These are phyloP conservation scores for Peromyscus polionotus DNA, from an alignment of 2,113 vertebrate species.

Conservation along the genomic window DNA sequence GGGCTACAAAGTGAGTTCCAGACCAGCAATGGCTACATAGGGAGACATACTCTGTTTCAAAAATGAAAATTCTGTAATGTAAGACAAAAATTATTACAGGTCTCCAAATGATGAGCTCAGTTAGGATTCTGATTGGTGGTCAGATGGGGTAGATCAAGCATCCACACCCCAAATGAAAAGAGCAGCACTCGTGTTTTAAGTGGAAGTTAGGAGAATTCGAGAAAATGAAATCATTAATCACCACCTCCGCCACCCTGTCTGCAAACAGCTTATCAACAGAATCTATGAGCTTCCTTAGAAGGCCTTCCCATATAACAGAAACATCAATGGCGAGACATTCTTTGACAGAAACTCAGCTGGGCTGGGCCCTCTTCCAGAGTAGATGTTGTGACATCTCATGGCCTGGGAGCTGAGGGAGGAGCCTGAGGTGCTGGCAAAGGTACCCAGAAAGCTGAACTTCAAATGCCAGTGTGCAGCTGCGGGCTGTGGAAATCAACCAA, in stretches of 20 bases:
- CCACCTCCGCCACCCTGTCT: neutral
- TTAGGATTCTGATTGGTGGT: neutral
- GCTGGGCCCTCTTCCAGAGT: neutral
- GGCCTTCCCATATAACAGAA: neutral
- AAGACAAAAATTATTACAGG: neutral
- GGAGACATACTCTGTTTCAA: neutral
- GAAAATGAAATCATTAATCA: neutral
- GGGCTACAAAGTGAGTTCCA: neutral
- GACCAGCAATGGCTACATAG: neutral
- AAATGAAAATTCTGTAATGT: neutral
- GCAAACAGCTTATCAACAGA: neutral
- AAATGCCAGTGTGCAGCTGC: rapidly evolving
- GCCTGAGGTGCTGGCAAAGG: neutral
- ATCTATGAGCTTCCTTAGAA: neutral
- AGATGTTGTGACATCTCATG: neutral
- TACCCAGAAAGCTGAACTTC: neutral
- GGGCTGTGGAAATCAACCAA: neutral
- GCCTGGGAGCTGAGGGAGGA: neutral
- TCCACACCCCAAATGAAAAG: neutral
- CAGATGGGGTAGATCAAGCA: neutral
- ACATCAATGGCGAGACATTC: neutral
- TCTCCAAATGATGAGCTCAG: neutral
- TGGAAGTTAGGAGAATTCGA: conserved; percentile 27
- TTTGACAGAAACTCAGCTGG: neutral
- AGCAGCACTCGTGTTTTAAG: neutral